Base-by-base conservation (phyloP, 1,140 invertebrate genomes). In the Tetragnatha versicolor region DNA sequence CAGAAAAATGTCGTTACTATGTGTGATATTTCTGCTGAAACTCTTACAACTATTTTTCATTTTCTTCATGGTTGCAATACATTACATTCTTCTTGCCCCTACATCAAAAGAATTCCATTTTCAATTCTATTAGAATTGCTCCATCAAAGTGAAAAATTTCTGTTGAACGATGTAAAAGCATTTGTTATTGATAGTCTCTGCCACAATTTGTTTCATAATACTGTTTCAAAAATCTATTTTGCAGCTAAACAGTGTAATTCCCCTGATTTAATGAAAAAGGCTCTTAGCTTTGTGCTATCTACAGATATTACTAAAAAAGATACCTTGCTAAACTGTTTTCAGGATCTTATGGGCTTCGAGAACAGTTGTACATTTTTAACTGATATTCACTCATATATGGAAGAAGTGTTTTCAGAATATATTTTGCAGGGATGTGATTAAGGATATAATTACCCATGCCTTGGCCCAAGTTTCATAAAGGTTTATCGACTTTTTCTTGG, bases 41-140 rank as follows among this genome's bases (percentile, higher is more conserved):
- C 63, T 10, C 25, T 78, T 3, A 39, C 37, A 10, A 31, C 31
- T 17, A 37, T 78, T 27, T 66, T 78, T 53, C 75, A 78, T 58
- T 78, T 65, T 68, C 61, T 78, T 51, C 61, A 78, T 60, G 63
- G 63, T 17, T 78, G 75, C 45, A 29, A 22, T 3, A 65, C 31
- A 14, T n/a, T n/a, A n/a, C 42, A 49, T 20, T n/a, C 5, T 22
- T 55, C 35, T 10, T 73, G 75, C 20, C 35, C 33, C 5, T 45
- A 49, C 31, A 17, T 78, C 9, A 68, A 68, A 31, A 31, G n/a
- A 55, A 33, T 63, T 12, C 29, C 33, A 31, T 53, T 78, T 31
- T 14, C 35, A 14, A 33, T 29, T 17, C 22, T 55, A 14, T 42
- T 78, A 37, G 63, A 78, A 39, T 45, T 68, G 17, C 33, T 78